Conservation (phyloP, 1,140 invertebrate genomes). For the Lutraria rhynchaena region DNA sequence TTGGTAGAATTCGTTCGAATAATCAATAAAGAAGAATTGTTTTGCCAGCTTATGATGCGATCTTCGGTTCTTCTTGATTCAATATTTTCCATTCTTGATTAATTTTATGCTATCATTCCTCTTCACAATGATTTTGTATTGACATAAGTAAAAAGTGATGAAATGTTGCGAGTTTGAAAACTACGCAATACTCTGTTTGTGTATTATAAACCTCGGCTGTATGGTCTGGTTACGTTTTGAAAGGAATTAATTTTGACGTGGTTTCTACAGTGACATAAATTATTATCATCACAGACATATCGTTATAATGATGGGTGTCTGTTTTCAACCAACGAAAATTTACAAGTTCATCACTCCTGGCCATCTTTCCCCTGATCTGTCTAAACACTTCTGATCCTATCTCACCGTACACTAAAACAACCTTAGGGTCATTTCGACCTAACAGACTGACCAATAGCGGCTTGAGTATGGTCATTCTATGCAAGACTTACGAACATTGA, state of each 20-base stretch:
- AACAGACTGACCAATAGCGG: background rate
- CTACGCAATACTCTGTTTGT: too few species aligned
- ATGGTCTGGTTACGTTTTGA: background rate
- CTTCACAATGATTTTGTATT: too few species aligned
- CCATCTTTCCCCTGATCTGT: constrained; percentile 54
- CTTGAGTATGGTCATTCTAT: too few species aligned
- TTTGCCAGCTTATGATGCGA: too few species aligned
- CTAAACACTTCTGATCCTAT: constrained; percentile 29
- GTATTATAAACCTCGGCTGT: background rate
- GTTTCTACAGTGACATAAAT: constrained; percentile 6
- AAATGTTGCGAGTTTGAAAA: too few species aligned
- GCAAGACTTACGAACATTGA: too few species aligned
- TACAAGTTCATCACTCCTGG: constrained; percentile 54
- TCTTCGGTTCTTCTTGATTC: too few species aligned
- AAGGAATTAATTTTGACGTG: background rate
- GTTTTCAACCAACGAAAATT: constrained; percentile 26
- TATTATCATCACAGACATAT: constrained; percentile 35
- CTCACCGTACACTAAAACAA: constrained; percentile 42
- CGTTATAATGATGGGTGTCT: constrained; percentile 57
- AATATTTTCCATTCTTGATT: too few species aligned
- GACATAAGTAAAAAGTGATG: too few species aligned
- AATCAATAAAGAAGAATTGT: too few species aligned
- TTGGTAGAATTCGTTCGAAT: too few species aligned
- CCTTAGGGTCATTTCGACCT: constrained; percentile 55
- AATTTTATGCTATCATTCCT: too few species aligned